Base-by-base conservation (phyloP, 2,888 invertebrate genomes). In the Chironomus tentans region DNA sequence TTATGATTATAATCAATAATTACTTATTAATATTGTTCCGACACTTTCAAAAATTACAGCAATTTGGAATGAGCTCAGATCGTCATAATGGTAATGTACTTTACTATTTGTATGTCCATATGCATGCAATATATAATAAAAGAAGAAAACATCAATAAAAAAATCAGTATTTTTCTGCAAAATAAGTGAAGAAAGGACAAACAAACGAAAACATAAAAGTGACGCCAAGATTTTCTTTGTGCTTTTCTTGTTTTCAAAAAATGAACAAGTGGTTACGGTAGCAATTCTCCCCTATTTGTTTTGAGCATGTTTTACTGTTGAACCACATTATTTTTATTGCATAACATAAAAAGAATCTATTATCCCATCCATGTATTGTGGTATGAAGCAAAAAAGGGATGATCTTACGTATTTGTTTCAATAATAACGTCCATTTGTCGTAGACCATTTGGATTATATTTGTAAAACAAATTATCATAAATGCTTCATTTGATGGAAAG, bases 311-410 rank as follows among this genome's bases (percentile, higher is more conserved):
- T 72, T 72, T 72, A 72, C 72, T 61, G 72, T 61, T 72, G 72
- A 71, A 72, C 72, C 72, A 71, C 72, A 72, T 72, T 72, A 72
- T 28, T 72, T 72, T 72, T 72, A 72, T 72, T 72, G 24, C 62
- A 22, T 22, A 62, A 50, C 72, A 72, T 72, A 72, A 72, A 72
- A 72, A 50, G 38, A 72, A 72, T 72, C 72, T 72, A 72, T 72
- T 72, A 72, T 72, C 61, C 61, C 61, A 38, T 62, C 72, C 24
- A 21, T 24, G 56, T 7, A 56, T 24, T 21, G 65, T 15, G 22
- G 65, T 12, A 24, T 21, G 6, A 24, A 22, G 24, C 21, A 65
- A 21, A 21, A 28, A 68, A 68, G 68, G 68, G 68, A 68, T 68
- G 68, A 68, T 68, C 68, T 68, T 7, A 6, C 10, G 46, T 61